phyloP scores from a whole-genome alignment of 2,888 invertebrate genomes.

The Scaeva pyrastri region DNA sequence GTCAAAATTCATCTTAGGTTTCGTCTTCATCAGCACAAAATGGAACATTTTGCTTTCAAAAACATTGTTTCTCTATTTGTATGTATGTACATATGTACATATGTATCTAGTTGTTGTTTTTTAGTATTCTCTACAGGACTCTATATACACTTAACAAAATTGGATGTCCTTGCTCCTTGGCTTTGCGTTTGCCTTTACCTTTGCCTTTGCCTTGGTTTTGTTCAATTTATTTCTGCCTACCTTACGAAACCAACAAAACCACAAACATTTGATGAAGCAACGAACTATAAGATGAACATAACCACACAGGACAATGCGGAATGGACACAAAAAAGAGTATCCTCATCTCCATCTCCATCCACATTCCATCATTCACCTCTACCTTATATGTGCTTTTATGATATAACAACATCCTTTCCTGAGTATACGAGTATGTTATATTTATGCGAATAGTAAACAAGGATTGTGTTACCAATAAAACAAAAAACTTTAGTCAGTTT shows the following conservation, averaged over 20 bases:
- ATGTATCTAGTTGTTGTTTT: not conserved
- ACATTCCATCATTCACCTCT: conserved; percentile 20
- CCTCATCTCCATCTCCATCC: not conserved
- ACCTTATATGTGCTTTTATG: conserved; percentile 17
- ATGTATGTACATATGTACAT: no score
- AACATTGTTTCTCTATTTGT: not conserved
- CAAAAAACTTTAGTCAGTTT: conserved; percentile 38
- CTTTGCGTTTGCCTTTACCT: not conserved
- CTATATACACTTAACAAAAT: conserved; percentile 52
- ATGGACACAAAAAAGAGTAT: conserved; percentile 50
- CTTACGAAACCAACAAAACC: conserved; percentile 9
- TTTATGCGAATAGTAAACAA: conserved; percentile 56
- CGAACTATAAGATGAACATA: conserved; percentile 23
- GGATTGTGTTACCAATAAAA: conserved; percentile 47
- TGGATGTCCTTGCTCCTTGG: conserved; percentile 48
- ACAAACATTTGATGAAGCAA: conserved; percentile 51
- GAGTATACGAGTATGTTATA: conserved; percentile 4
- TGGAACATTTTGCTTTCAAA: conserved; percentile 34
- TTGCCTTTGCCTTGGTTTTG: conserved; percentile 7
- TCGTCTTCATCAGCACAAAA: conserved; percentile 57
- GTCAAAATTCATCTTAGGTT: conserved; percentile 44
- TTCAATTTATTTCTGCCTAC: conserved; percentile 42
- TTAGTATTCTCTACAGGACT: conserved; percentile 40
- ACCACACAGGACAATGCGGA: conserved; percentile 20
- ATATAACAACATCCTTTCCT: conserved; percentile 26